Evolutionary conservation across 2,113 vertebrate species (phyloP), one percentile per base, ranked within the genome.

Genomic region (Marmota flaviventris): DNA sequence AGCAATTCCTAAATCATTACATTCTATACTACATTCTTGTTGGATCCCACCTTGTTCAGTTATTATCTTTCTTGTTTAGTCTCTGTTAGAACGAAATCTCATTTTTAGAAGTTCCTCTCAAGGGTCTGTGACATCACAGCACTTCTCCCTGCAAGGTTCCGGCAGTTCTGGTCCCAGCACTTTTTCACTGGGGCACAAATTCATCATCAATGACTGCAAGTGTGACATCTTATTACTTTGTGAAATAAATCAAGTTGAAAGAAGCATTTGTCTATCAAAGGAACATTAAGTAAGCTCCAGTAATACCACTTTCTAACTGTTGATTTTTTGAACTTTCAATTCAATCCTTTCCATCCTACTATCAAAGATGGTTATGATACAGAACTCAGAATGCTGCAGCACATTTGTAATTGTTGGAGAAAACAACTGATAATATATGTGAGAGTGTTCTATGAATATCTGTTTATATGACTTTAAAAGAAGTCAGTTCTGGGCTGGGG

Each of bases 71-170:
- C 88, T 93, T 89, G 42, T 73, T 94, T 95, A 92, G 61, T 72
- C 24, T 95, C 87, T 95, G 69, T 83, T 75, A 86, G 77, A 61
- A 97, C 70, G 86, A 83, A 86, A 73, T 91, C 39, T 95, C 75
- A 95, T 89, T 95, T 97, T 89, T 94, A 97, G 97, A 98, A 97
- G 84, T 91, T 97, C 95, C 67, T 75, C 48, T 93, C 90, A 97
- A 83, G 69, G 42, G 39, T 98, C 94, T 97, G 48, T 98, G 97
- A 98, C 97, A 97, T 98, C 98, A 98, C 32, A 96, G 91, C 48
- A 85, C 29, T 69, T 96, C 70, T 94, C 14, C 58, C 22, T 86
- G 45, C 81, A 97, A 85, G 29, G 37, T 98, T 98, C 97, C 90
- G 27, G 76, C 27, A n/a, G 34, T 73, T 48, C 63, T 77, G 45